Evolutionary conservation across 2,888 invertebrate species (phyloP), one percentile per base, ranked within the genome.

Genomic region (Ormyrus rosae): DNA sequence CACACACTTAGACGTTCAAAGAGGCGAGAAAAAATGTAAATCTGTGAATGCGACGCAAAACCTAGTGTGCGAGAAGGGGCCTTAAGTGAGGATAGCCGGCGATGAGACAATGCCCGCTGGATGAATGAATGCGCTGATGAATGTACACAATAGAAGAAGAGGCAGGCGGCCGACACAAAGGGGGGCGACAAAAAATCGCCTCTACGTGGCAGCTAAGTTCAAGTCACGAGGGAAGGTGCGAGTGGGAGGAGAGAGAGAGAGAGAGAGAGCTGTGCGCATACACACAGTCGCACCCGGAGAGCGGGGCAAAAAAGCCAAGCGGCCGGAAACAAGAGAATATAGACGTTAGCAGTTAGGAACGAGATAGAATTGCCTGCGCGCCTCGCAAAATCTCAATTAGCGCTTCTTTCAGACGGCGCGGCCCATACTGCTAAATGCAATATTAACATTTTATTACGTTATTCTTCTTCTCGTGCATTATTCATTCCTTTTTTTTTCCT

Each of bases 61-160:
- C 85, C 83, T 85, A 80, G 77, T 83, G 81, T 83, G 83, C 82
- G 81, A 83, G 84, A 80, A 81, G 85, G 84, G 83, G 86, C 86
- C 85, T 89, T 86, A 85, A 86, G 85, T 86, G 85, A 85, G 86
- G 86, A 88, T 87, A 87, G 85, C 84, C 83, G 81, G 85, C 88
- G 88, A 90, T 89, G 86, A 89, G 89, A 90, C 90, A 90, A 90
- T 90, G 86, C 86, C 61, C 83, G 82, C 83, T 84, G 86, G 89
- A 90, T 89, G 90, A 90, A 90, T 89, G 90, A 90, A 90, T 88
- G 87, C 87, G 86, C 86, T 90, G 90, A 89, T 90, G 90, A 89
- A 89, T 90, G 88, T 85, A 84, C 86, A 90, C 89, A 90, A 90
- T 89, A 83, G 87, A 80, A 87, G 86, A 89, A 87, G 86, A 87